Percentiles rank a stretch among this genome's conserved stretches.
phyloP scores from a whole-genome alignment of 1,140 invertebrate species.

The Catajapyx aquilonaris region DNA sequence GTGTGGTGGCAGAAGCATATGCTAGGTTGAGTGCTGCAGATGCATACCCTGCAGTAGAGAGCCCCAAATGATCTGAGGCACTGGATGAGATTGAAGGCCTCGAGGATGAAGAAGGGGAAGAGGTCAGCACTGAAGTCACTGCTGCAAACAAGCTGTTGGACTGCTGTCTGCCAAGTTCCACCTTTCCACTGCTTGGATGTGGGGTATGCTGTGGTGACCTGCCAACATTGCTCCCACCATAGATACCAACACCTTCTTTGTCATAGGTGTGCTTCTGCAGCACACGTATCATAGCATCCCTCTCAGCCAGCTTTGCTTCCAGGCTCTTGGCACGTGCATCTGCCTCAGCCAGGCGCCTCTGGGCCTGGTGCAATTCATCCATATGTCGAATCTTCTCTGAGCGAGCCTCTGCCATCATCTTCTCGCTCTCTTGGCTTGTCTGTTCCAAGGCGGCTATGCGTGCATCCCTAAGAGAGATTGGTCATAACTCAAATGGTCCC shows the following conservation, averaged over 20 bases:
- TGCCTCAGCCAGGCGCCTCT: conserved; percentile 60
- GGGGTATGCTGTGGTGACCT: conserved; percentile 29
- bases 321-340: conserved; percentile 65
- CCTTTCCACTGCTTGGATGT: conserved; percentile 19
- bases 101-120: too few relatives aligned
- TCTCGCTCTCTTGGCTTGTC: conserved; percentile 66
- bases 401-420: conserved; percentile 62
- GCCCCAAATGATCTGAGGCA: too few relatives aligned
- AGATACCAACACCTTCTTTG: conserved; percentile 32
- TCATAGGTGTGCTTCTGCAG: conserved; percentile 58
- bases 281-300: conserved; percentile 74
- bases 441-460: conserved; percentile 69
- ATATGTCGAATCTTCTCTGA: conserved; percentile 69
- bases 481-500: too few relatives aligned
- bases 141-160: too few relatives aligned
- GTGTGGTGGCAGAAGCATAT: too few relatives aligned
- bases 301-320: conserved; percentile 67
- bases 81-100: too few relatives aligned
- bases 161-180: conserved; percentile 24
- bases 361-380: conserved; percentile 63
- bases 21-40: too few relatives aligned
- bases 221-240: conserved; percentile 21
- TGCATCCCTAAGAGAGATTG: conserved; percentile 41
- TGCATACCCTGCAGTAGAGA: too few relatives aligned
- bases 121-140: too few relatives aligned